Base-by-base conservation (phyloP, 2,113 vertebrate species). In the Gymnogyps californianus region DNA sequence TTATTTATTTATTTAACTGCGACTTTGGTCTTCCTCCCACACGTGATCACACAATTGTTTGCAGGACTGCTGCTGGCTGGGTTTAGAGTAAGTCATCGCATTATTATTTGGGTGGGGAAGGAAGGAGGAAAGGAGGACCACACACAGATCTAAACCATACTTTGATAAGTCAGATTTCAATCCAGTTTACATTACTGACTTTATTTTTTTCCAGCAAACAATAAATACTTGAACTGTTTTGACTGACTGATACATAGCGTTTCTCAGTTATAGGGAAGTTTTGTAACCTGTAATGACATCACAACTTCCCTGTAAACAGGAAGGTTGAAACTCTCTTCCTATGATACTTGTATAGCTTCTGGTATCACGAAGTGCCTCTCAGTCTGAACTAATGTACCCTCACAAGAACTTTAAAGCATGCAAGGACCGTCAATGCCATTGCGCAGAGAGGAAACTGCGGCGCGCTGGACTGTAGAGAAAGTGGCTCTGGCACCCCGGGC, bases 241-340 rank as follows among this genome's bases (percentile, higher is more conserved):
- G 54, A 70, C 64, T 83, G 55, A 67, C 44, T 52, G 52, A 77
- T 38, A 78, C 0, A 8, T 24, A 40, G 52, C 2, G 0, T 78
- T 57, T 85, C 57, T 79, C 51, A 69, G 51, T 58, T 54, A 46
- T 14, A 72, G 71, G 22, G 55, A 72, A 55, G 51, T 28, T 84
- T 84, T 83, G 36, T 80, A 88, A 69, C 75, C 76, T 85, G 31
- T 28, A 75, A 49, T 74, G 61, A 67, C 59, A 78, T 61, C 91
- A 85, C 38, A 57, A 42, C 21, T 92, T 90, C 83, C 75, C 62
- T 44, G 28, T 90, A 93, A 92, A 92, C 81, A 94, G 87, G 91
- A 96, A 91, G 59, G 80, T n/a, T 84, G 75, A 79, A 46, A 64
- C 44, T 62, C 29, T 93, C 62, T 90, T 85, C 84, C 52, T 65